Conservation (phyloP, 1,140 invertebrate species). For the Zaprionus lachaisei region DNA sequence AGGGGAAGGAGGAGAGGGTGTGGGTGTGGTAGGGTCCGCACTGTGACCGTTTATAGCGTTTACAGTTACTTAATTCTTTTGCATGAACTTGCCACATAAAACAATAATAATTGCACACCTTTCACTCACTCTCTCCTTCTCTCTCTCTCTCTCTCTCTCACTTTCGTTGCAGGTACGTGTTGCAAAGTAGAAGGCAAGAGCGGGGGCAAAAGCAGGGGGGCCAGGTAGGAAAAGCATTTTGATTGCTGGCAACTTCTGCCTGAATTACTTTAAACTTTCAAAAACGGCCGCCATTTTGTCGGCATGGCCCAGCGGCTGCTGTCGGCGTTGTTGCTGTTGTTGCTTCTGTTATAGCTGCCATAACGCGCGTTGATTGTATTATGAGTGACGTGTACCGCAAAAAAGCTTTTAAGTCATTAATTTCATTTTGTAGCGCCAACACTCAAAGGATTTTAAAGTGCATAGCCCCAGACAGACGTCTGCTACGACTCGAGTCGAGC, state of each 20-base stretch:
- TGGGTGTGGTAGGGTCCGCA: not conserved
- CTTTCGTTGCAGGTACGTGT: constrained; percentile 47
- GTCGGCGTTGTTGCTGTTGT: constrained; percentile 28
- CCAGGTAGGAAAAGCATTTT: constrained; percentile 65
- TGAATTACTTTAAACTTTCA: constrained; percentile 65
- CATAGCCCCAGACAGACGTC: constrained; percentile 37
- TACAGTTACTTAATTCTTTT: constrained; percentile 82
- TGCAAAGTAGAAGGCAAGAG: constrained; percentile 24
- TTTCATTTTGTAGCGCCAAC: constrained; percentile 67
- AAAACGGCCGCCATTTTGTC: constrained; percentile 58
- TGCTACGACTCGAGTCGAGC: not conserved
- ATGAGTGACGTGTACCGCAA: constrained; percentile 79
- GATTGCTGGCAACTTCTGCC: constrained; percentile 65
- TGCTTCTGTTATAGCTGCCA: constrained; percentile 50
- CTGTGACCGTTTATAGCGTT: constrained; percentile 69
- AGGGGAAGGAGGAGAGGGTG: not conserved
- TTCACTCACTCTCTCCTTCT: constrained; percentile 17
- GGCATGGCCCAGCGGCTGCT: constrained; percentile 29
- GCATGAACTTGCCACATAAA: constrained; percentile 80
- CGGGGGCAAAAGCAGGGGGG: constrained; percentile 2
- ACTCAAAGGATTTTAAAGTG: constrained; percentile 78
- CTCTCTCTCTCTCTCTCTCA: constrained; percentile 17
- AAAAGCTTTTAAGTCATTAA: constrained; percentile 82
- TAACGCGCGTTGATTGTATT: constrained; percentile 78
- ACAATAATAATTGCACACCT: constrained; percentile 77